phyloP scores from a whole-genome alignment of 2,888 invertebrate species.

The Eustalomyia histrio region DNA sequence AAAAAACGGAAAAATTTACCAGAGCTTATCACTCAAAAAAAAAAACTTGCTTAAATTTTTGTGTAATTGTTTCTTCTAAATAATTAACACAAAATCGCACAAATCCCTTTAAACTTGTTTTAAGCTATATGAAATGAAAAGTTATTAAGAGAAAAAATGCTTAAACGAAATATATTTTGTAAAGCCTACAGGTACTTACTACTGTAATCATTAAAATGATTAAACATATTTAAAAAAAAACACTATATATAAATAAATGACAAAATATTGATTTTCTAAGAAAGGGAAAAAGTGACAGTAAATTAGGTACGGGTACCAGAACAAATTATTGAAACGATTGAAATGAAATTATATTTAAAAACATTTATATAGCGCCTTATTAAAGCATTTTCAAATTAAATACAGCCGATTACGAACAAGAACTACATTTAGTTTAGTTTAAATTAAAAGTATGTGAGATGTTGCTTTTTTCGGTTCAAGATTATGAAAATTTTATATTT shows the following conservation, averaged over 20 bases:
- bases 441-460: no score
- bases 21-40: neutral
- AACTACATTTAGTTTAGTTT: no score
- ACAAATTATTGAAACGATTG: no score
- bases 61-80: neutral
- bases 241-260: neutral
- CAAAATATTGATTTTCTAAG: neutral
- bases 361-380: no score
- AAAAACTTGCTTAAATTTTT: constrained; percentile 7
- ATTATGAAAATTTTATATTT: no score
- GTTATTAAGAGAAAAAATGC: constrained; percentile 15
- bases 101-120: constrained; percentile 35
- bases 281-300: neutral
- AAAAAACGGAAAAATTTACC: constrained; percentile 13
- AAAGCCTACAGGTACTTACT: constrained; percentile 5
- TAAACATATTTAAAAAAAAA: neutral
- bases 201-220: neutral
- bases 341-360: no score
- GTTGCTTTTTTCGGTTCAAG: no score
- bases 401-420: no score
- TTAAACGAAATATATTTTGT: constrained; percentile 6
- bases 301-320: no score
- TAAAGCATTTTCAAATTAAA: no score
- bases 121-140: constrained; percentile 39
- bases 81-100: constrained; percentile 46